Percentiles rank a stretch among this genome's conserved stretches.
phyloP scores from a whole-genome alignment of 2,888 invertebrate species.

The Scotopteryx bipunctaria region DNA sequence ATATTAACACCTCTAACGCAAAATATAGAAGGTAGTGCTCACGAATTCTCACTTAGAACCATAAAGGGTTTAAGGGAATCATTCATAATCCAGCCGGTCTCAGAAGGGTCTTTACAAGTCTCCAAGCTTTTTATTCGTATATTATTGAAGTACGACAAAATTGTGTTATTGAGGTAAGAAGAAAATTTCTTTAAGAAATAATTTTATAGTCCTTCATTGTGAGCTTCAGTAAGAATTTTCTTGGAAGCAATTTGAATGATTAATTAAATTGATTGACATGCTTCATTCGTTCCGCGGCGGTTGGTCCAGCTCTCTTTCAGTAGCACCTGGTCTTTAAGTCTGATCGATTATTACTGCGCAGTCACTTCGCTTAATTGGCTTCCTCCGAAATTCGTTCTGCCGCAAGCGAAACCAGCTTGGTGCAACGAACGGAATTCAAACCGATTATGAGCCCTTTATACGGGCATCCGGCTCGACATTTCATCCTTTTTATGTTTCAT shows the following conservation, averaged over 20 bases:
- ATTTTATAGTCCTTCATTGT: too few species aligned
- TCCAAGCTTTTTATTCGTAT: constrained; percentile 17
- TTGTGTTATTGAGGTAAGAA: background rate
- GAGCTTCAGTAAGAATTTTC: constrained; percentile 50
- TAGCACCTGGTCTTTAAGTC: constrained; percentile 68
- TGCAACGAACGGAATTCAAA: constrained; percentile 52
- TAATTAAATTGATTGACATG: constrained; percentile 79
- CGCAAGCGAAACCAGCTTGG: constrained; percentile 41
- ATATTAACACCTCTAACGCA: constrained; percentile 52
- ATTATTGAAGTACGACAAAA: constrained; percentile 14
- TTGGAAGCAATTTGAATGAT: constrained; percentile 65
- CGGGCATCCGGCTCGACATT: constrained; percentile 41
- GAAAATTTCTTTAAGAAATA: too few species aligned
- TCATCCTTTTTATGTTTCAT: constrained; percentile 41
- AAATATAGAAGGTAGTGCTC: constrained; percentile 34
- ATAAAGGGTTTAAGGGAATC: constrained; percentile 42
- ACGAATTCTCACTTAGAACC: constrained; percentile 41
- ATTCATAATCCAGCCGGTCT: constrained; percentile 34
- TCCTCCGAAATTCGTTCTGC: constrained; percentile 63
- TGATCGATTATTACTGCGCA: constrained; percentile 73
- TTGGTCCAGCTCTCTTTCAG: constrained; percentile 63
- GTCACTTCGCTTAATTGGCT: constrained; percentile 78
- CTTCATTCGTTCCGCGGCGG: constrained; percentile 69
- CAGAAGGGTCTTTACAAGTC: constrained; percentile 25
- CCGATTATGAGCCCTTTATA: constrained; percentile 55